Percentiles rank a stretch among this genome's conserved stretches.
Conservation (phyloP, 2,113 vertebrate species). For the Nycticebus coucang region DNA sequence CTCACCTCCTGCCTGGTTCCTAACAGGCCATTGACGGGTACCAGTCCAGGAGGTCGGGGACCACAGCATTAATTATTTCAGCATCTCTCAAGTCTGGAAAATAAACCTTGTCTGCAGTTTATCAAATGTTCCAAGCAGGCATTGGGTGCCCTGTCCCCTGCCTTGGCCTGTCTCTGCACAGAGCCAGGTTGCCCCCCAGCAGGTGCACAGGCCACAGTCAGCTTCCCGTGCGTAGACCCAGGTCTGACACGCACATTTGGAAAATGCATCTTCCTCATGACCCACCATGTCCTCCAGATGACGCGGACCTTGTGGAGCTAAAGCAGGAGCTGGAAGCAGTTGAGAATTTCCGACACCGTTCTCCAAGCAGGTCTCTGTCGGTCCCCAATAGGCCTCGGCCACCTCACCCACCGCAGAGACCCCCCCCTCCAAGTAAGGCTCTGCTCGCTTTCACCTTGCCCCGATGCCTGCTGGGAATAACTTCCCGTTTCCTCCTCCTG, state of each 20-base stretch:
- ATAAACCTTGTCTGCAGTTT: fast-evolving
- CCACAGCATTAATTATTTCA: neutral
- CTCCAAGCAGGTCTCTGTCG: conserved; percentile 87
- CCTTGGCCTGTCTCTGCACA: fast-evolving
- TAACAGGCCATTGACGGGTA: too few relatives aligned
- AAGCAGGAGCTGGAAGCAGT: conserved; percentile 81
- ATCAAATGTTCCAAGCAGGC: neutral
- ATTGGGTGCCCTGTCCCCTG: fast-evolving
- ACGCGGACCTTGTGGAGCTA: conserved; percentile 76
- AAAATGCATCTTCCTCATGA: neutral
- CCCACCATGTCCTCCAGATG: conserved; percentile 79
- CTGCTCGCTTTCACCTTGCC: neutral
- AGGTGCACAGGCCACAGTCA: neutral
- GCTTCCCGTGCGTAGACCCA: neutral
- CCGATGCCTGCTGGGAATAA: conserved; percentile 39
- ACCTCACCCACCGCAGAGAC: conserved; percentile 85
- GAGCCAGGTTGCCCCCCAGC: neutral
- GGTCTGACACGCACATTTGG: fast-evolving
- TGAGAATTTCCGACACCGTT: conserved; percentile 72
- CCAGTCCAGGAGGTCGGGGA: too few relatives aligned
- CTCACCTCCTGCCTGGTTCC: too few relatives aligned
- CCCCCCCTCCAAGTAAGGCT: conserved; percentile 88
- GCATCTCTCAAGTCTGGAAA: neutral
- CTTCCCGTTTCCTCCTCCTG: neutral
- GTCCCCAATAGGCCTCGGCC: conserved; percentile 84